phyloP scores from a whole-genome alignment of 1,140 invertebrate genomes.

The Calosoma granatense region DNA sequence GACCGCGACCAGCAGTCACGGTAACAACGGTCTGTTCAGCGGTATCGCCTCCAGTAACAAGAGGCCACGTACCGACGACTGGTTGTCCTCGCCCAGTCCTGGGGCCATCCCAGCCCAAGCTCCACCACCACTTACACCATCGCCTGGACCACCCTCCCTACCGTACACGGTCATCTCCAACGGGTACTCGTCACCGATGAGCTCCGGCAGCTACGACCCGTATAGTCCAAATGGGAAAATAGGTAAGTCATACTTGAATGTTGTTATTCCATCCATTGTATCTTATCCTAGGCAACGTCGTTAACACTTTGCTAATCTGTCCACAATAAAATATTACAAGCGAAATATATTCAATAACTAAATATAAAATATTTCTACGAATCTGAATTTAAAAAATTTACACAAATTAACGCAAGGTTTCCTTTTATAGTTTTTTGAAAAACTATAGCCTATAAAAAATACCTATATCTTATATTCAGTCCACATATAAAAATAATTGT shows the following conservation, averaged over 20 bases:
- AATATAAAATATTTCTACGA: too few species aligned
- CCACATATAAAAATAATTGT: too few species aligned
- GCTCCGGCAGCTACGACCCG: slow-evolving; percentile 72
- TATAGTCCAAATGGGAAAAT: slow-evolving; percentile 79
- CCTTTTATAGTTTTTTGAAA: too few species aligned
- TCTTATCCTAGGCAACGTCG: neutral
- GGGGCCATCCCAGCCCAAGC: slow-evolving; percentile 43
- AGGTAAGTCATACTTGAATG: slow-evolving; percentile 46
- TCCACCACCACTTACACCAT: slow-evolving; percentile 48
- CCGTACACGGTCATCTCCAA: slow-evolving; percentile 53
- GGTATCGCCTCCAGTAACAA: slow-evolving; percentile 18
- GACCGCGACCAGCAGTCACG: slow-evolving; percentile 13
- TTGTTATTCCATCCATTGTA: neutral
- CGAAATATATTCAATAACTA: too few species aligned
- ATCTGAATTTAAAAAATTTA: too few species aligned
- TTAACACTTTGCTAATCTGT: neutral
- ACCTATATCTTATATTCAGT: too few species aligned
- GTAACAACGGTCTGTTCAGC: slow-evolving; percentile 15
- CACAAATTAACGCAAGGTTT: too few species aligned
- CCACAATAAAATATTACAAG: too few species aligned
- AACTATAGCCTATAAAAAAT: too few species aligned
- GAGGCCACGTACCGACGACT: slow-evolving; percentile 42
- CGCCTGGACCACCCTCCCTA: slow-evolving; percentile 43
- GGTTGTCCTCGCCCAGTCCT: slow-evolving; percentile 48
- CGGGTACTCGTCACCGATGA: slow-evolving; percentile 73